Conservation (phyloP, 2,888 invertebrate species). For the Biston betularia region DNA sequence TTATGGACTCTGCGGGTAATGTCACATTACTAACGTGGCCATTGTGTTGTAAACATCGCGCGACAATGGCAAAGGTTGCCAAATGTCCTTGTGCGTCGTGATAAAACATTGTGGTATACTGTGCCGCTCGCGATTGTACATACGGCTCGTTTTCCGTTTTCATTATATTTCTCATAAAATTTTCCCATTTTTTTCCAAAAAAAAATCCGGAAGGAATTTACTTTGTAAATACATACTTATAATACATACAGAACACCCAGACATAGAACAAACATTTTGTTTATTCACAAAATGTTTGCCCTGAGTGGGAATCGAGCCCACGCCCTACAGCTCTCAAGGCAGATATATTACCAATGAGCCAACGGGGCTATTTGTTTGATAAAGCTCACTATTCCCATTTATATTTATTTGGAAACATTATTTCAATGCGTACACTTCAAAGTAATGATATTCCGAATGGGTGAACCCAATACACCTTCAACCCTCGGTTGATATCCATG, state of each 20-base stretch:
- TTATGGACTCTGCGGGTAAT: constrained; percentile 10
- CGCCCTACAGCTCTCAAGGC: no score
- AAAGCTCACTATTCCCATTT: background rate
- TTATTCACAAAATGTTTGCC: no score
- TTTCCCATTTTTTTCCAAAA: no score
- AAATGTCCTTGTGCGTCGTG: constrained; percentile 3
- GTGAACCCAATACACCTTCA: constrained; percentile 25
- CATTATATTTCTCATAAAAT: background rate
- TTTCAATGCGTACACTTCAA: constrained; percentile 10
- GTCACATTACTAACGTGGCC: constrained; percentile 1
- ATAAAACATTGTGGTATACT: background rate
- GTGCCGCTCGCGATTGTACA: no score
- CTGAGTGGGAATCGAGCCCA: no score
- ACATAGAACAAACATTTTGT: no score
- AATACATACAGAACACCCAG: no score
- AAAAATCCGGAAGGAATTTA: no score
- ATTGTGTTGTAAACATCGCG: constrained; percentile 23
- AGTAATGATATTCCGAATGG: constrained; percentile 21
- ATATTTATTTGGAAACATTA: background rate
- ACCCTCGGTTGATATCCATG: constrained; percentile 22
- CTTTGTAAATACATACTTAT: no score
- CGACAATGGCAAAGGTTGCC: constrained; percentile 11
- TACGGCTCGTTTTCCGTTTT: background rate
- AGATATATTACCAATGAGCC: no score
- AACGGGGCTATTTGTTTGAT: no score